Evolutionary conservation across 37 sponge, comb jelly and placozoan species (phyloP), one percentile per base, ranked within the genome.

Genomic region (Tethya wilhelma): DNA sequence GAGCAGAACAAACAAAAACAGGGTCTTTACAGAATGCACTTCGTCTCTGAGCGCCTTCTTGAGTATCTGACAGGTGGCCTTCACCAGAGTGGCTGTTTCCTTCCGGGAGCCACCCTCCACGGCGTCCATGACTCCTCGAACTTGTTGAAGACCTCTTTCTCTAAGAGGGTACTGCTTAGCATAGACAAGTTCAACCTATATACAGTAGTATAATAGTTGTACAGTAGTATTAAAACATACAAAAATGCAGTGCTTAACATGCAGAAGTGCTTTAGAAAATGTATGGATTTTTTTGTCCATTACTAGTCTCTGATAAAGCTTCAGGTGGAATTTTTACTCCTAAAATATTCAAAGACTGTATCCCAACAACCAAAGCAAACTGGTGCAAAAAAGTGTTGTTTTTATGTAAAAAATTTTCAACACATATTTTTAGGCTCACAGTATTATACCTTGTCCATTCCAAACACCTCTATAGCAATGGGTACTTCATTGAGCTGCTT

Each of bases 161-260:
- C 90, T 65, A 3, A 76, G 64, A 1, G 56, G 30, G 68, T 71
- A 90, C 90, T 84, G 84, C 73, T 90, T 90, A 0, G 76, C 58
- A 69, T 58, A 73, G 30, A 70, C 49, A 25, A 30, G 53, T 45
- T 84, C 62, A 46, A 74, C 60, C 84, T 90, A 36, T 31, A 59
- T 53, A n/a, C n/a, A n/a, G n/a, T n/a, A 29, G 71, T 6, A 67
- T 36, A 31, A 19, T 7, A 25, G 34, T 67, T 20, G 6, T 67
- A 67, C 17, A 59, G 20, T 12, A 59, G 17, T 11, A 20, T 20
- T 12, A 59, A 59, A 25, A 59, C 62, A 59, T 29, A 49, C 20
- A 28, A n/a, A 62, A 14, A 28, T 62, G n/a, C 64, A 62, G 64
- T 9, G 9, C 9, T 14, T 19, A 9, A 49, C 53, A 14, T 14